phyloP scores from a whole-genome alignment of 2,888 invertebrate genomes.

The Napeogenes sylphis region DNA sequence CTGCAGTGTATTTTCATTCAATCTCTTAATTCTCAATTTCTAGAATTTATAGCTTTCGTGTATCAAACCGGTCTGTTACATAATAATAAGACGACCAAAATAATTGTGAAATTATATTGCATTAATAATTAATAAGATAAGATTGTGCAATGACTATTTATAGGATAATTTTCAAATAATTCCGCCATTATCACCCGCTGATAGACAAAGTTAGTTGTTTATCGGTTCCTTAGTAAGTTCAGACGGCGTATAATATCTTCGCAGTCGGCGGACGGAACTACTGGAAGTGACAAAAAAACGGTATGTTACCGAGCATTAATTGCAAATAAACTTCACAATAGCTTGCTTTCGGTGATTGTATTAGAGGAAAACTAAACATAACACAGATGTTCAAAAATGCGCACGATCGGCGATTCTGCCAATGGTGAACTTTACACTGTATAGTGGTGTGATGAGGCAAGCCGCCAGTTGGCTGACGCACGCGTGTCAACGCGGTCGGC shows the following conservation, averaged over 20 bases:
- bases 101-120: conserved; percentile 13
- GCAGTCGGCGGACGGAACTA: no score
- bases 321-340: no score
- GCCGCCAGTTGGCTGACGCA: conserved; percentile 70
- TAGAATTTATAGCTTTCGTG: no score
- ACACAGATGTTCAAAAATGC: conserved; percentile 20
- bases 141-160: conserved; percentile 28
- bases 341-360: neutral
- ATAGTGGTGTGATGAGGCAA: conserved; percentile 61
- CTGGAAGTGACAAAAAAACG: conserved; percentile 41
- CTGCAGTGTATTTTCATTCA: no score
- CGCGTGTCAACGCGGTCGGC: conserved; percentile 47
- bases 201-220: conserved; percentile 54
- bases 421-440: conserved; percentile 69
- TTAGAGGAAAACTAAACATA: conserved; percentile 1
- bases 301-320: no score
- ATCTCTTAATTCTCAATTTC: no score
- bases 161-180: conserved; percentile 33
- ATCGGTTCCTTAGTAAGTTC: conserved; percentile 45
- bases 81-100: no score
- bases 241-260: no score
- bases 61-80: no score
- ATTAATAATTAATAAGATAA: conserved; percentile 24
- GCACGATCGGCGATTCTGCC: conserved; percentile 33
- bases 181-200: conserved; percentile 44